Conservation (phyloP, 23 tunicate species). For the Diplosoma virens region DNA sequence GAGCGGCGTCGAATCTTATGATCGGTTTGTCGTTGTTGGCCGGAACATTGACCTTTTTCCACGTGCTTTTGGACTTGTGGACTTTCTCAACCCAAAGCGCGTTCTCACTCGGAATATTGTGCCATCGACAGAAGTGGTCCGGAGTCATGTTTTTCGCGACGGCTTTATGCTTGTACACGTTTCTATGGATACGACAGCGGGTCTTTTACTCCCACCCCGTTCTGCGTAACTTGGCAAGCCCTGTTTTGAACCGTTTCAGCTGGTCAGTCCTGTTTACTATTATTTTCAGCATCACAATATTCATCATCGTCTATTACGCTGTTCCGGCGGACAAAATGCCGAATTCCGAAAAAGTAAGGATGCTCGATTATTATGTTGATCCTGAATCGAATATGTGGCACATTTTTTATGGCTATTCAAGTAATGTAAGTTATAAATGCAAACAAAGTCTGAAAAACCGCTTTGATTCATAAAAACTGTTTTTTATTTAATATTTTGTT, state of each 20-base stretch:
- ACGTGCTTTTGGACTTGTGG: slow-evolving; percentile 12
- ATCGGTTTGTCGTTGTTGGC: background rate
- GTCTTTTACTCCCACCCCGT: slow-evolving; percentile 18
- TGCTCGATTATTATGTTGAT: background rate
- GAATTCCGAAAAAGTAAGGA: background rate
- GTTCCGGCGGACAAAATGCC: background rate
- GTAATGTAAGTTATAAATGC: no score
- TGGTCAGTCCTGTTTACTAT: slow-evolving; percentile 20
- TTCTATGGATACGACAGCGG: slow-evolving; percentile 28
- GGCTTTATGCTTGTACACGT: slow-evolving; percentile 5
- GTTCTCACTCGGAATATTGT: background rate
- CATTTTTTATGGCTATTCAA: no score
- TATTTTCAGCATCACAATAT: background rate
- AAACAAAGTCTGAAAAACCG: no score
- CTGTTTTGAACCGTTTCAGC: background rate
- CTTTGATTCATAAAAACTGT: no score
- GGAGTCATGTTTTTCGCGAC: background rate
- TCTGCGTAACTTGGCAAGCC: background rate
- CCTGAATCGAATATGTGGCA: no score
- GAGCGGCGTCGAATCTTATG: background rate
- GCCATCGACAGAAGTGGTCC: slow-evolving; percentile 5
- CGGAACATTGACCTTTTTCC: background rate
- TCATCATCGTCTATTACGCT: background rate
- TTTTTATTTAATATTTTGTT: no score
- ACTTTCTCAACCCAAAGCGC: background rate